Evolutionary conservation across 2,113 vertebrate genomes (phyloP), one percentile per base, ranked within the genome.

Genomic region (Prietella phreatophila): DNA sequence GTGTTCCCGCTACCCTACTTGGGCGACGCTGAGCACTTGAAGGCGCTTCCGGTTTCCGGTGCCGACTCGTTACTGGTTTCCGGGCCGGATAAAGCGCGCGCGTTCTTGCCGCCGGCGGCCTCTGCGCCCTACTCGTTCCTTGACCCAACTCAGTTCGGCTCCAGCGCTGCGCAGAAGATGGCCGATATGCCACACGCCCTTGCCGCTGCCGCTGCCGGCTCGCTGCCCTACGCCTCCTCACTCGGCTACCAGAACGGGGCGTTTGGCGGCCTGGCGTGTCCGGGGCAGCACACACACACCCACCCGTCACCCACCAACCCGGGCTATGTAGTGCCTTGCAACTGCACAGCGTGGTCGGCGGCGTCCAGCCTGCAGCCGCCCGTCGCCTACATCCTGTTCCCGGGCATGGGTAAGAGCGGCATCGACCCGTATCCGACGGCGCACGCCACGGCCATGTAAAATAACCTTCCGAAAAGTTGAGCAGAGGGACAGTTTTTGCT

Each of bases 1-100:
- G 98, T 99, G 93, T 99, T 99, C 94, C 98, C 98, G 86, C 91
- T 99, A 95, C 98, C 98, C 95, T 99, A 99, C 96, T 97, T 99
- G 91, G 98, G 97, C 92, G 98, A 99, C 96, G 96, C 97, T 76
- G 98, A 99, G 88, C 98, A 97, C 92, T 94, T 99, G 95, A 99
- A 99, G 96, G 98, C 97, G 92, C 96, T 99, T 88, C 96, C 97
- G 36, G 93, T 99, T 93, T 97, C 97, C 89, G 97, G 97, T 93
- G 96, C 97, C 93, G 98, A 99, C 94, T 96, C 97, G 85, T 96
- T 99, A 84, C 93, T 99, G 94, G 91, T 96, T 93, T 95, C 96
- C 89, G 84, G 84, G 55, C 95, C 96, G 93, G 98, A 99, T 91
- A 99, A 99, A 94, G 97, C 97, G 87, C 93, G 98, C 88, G 97